These are phyloP conservation scores for Cremastinae sp. DNA, from an alignment of 2,888 invertebrate genomes.

Conservation along the genomic window DNA sequence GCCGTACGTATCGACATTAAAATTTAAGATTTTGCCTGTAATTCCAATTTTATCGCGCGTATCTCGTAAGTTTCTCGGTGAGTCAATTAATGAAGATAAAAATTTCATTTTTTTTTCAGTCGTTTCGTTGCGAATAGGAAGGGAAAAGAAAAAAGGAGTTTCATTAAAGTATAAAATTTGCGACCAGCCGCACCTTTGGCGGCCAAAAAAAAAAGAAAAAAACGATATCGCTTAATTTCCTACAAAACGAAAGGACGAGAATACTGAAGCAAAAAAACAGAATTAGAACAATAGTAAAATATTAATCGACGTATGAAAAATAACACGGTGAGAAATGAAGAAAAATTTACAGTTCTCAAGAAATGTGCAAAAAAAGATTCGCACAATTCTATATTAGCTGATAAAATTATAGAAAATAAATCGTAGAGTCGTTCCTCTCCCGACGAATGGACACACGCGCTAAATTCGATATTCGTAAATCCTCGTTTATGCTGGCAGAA, in stretches of 20 bases:
- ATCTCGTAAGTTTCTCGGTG: constrained; percentile 32
- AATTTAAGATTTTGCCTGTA: constrained; percentile 6
- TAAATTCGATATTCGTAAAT: constrained; percentile 59
- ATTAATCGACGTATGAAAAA: constrained; percentile 48
- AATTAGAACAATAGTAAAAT: constrained; percentile 43
- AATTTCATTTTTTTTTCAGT: background rate
- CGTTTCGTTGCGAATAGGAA: background rate
- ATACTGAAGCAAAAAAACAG: constrained; percentile 19
- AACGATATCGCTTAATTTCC: constrained; percentile 23
- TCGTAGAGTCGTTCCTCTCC: constrained; percentile 50
- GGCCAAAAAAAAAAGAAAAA: constrained; percentile 43
- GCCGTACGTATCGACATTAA: background rate
- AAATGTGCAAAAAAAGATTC: constrained; percentile 44
- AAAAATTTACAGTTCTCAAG: constrained; percentile 33
- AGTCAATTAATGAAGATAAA: constrained; percentile 31
- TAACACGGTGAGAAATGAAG: constrained; percentile 13
- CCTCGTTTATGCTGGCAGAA: constrained; percentile 71
- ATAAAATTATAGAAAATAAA: constrained; percentile 26
- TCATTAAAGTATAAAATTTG: constrained; percentile 42
- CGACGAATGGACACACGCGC: constrained; percentile 39
- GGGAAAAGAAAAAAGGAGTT: constrained; percentile 11
- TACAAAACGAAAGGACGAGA: background rate
- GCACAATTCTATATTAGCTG: constrained; percentile 55
- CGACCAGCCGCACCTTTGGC: constrained; percentile 42
- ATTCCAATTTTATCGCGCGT: constrained; percentile 43